Conservation (phyloP, 2,797 vertebrate species). For the Gorsachius magnificus region DNA sequence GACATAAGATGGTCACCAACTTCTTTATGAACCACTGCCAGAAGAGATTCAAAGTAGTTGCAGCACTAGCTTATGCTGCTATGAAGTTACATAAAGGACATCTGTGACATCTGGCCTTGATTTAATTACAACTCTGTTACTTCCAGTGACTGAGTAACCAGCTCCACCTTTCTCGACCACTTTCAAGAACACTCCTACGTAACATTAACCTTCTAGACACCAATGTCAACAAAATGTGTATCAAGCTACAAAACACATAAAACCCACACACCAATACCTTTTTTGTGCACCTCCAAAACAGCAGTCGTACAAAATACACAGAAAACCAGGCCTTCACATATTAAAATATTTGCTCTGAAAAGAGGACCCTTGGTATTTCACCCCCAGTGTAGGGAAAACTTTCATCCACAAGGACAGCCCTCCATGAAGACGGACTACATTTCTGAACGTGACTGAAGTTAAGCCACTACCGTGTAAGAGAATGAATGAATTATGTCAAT, state of each 20-base stretch:
- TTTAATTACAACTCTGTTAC: background rate
- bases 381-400: background rate
- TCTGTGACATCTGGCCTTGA: background rate
- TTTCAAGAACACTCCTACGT: background rate
- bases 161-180: background rate
- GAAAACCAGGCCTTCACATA: background rate
- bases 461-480: background rate
- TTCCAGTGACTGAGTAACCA: background rate
- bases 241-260: background rate
- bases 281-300: background rate
- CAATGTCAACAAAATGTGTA: background rate
- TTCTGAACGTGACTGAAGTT: background rate
- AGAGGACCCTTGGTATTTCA: background rate
- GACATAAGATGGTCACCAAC: background rate
- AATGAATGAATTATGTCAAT: background rate
- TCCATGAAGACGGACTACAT: background rate
- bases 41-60: background rate
- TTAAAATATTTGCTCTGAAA: background rate
- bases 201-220: background rate
- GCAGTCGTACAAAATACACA: background rate
- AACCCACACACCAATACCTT: background rate
- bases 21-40: background rate
- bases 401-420: background rate
- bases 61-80: background rate
- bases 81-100: background rate